phyloP scores from a whole-genome alignment of 2,797 vertebrate species.

The Arctocebus calabarensis region DNA sequence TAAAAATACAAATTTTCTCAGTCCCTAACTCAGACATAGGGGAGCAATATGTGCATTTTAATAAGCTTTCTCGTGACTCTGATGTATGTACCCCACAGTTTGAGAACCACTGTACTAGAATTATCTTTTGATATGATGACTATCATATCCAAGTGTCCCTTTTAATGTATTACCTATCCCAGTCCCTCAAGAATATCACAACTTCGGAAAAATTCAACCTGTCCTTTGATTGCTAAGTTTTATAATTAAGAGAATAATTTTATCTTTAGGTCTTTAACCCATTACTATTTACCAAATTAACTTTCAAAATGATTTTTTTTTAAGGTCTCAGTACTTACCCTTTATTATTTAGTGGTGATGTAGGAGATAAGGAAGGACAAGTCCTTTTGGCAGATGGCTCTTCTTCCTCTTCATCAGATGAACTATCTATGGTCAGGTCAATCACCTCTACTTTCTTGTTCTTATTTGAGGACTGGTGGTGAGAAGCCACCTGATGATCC shows the following conservation, averaged over 20 bases:
- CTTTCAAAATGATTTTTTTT: background rate
- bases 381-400: slow-evolving; percentile 94
- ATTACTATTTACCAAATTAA: background rate
- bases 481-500: slow-evolving; percentile 91
- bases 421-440: slow-evolving; percentile 97
- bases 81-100: background rate
- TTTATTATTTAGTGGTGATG: slow-evolving; percentile 94
- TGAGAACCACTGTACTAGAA: background rate
- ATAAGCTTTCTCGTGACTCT: background rate
- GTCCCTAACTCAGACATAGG: background rate
- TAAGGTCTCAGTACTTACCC: slow-evolving; percentile 89
- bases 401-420: slow-evolving; percentile 97
- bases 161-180: background rate
- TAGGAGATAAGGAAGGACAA: slow-evolving; percentile 95
- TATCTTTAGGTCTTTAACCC: slow-evolving; percentile 31
- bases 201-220: background rate
- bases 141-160: background rate
- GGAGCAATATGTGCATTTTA: background rate
- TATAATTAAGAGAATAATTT: background rate
- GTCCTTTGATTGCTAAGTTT: slow-evolving; percentile 11
- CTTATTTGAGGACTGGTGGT: slow-evolving; percentile 90
- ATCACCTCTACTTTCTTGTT: slow-evolving; percentile 97
- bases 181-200: slow-evolving; percentile 22
- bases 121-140: background rate
- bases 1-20: background rate